These are phyloP conservation scores for Natrix natrix DNA, from an alignment of 2,797 vertebrate species.

Conservation along the genomic window DNA sequence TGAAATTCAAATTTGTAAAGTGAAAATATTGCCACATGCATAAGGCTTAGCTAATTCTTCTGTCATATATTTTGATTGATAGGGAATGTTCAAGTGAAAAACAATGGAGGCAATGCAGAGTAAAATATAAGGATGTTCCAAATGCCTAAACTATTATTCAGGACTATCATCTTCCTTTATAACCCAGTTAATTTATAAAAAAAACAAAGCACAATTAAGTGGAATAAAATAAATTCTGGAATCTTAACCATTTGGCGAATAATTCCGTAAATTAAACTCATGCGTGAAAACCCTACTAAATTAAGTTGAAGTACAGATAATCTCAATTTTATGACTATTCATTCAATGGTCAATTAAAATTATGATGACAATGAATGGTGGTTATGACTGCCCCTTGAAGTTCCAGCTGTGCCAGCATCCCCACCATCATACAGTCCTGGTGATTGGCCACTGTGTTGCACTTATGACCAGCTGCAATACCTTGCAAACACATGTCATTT, in stretches of 20 bases:
- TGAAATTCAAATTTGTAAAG: neutral
- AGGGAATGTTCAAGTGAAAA: neutral
- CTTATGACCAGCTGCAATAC: neutral
- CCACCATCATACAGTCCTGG: neutral
- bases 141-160: neutral
- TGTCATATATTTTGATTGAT: neutral
- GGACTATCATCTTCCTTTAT: neutral
- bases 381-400: neutral
- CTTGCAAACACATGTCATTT: neutral
- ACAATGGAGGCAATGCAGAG: neutral
- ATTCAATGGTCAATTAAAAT: neutral
- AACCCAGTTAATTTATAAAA: neutral
- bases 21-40: slow-evolving; percentile 1
- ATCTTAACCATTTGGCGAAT: neutral
- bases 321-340: neutral
- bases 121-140: neutral
- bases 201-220: neutral
- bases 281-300: neutral
- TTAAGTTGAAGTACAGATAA: neutral
- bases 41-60: neutral
- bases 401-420: neutral
- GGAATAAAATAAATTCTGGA: neutral
- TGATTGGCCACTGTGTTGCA: neutral
- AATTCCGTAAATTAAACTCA: neutral
- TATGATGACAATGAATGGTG: neutral